Evolutionary conservation across 2,888 invertebrate genomes (phyloP), one percentile per base, ranked within the genome.

Genomic region (Rhagophthalmus giganteus): DNA sequence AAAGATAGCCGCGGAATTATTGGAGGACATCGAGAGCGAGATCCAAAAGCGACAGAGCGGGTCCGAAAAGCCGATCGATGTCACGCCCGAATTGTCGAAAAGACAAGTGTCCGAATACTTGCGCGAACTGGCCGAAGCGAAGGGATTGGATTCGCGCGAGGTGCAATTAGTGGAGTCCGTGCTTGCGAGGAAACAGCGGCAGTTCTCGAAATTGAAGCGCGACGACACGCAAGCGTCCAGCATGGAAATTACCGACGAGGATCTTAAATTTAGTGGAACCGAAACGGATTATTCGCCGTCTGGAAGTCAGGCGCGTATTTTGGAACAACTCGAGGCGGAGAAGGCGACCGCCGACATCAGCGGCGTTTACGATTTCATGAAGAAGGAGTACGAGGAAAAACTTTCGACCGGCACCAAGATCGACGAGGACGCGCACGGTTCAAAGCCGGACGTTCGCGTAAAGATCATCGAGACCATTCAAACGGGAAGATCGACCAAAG

Each of bases 221-320:
- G 74, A 72, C 25, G 77, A 78, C 53, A 78, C 78, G 14, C 76
- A 76, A 67, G 75, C 78, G 4, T 78, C 80, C 1, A 80, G 80
- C 56, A 76, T 80, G 68, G 80, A 81, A 71, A 79, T 77, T 42
- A 81, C 80, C 8, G 81, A 81, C 60, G 87, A 87, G 77, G 87
- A 87, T 67, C 79, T 87, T 59, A 80, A 81, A 63, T 86, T 84
- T 67, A 86, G 85, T 67, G 85, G 85, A 42, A 80, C 81, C 54
- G 85, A 85, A 66, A 80, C 81, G 54, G 85, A 85, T 71, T 79
- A 81, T 60, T 83, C 84, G 54, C 83, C 83, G 70, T 78, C 81
- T 67, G 82, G 82, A 11, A 66, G 64, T 37, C 57, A 64, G 32
- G 62, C 63, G 8, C 63, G 72, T 54, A 66, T 74, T 30, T 58